phyloP scores from a whole-genome alignment of 2,888 invertebrate genomes.

The Trichopoda pennipes region DNA sequence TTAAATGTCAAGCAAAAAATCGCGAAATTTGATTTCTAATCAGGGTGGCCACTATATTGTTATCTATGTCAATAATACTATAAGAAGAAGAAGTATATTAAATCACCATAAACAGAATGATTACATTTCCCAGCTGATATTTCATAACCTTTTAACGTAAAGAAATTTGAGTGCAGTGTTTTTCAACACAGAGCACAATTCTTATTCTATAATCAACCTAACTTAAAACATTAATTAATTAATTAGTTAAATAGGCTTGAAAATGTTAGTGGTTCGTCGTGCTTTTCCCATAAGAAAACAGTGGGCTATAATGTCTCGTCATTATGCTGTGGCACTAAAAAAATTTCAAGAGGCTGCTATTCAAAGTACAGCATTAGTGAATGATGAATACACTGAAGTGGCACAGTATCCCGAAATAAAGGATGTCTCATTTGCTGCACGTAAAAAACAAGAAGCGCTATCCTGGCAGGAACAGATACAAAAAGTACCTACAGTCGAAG shows the following conservation, averaged over 20 bases:
- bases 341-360: conserved; percentile 6
- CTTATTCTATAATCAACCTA: neutral
- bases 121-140: conserved; percentile 48
- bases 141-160: conserved; percentile 51
- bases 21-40: no score
- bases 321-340: conserved; percentile 26
- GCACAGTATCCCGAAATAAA: conserved; percentile 76
- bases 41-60: no score
- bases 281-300: neutral
- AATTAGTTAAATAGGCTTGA: neutral
- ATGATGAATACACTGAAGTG: conserved; percentile 72
- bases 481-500: conserved; percentile 87
- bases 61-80: no score
- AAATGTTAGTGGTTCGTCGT: conserved; percentile 70
- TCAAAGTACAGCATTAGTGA: conserved; percentile 31
- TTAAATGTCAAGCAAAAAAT: no score
- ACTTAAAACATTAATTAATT: conserved; percentile 1
- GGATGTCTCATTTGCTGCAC: conserved; percentile 83
- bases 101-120: neutral
- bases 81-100: no score
- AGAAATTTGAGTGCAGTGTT: no score
- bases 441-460: conserved; percentile 81
- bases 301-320: conserved; percentile 9
- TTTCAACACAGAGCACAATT: no score
- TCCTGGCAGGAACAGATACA: conserved; percentile 84